Evolutionary conservation across 2,888 invertebrate genomes (phyloP).

Genomic region (Deilephila elpenor): DNA sequence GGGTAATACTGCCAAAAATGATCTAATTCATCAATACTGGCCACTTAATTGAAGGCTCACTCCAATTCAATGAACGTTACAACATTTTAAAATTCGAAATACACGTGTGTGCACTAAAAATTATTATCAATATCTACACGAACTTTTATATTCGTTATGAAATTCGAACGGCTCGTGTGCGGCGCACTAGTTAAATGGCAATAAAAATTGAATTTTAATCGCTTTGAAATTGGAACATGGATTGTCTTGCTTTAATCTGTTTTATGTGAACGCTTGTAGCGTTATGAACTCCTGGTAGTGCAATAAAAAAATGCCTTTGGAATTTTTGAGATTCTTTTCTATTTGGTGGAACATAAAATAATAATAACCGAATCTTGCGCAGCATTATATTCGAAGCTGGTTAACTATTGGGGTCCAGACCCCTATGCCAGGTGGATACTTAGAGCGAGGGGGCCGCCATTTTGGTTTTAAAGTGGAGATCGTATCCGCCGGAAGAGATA

Average conservation of each 20-base stretch:
- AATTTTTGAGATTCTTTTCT: not conserved
- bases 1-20: too few species aligned
- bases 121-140: conserved; percentile 29
- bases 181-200: conserved; percentile 15
- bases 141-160: conserved; percentile 35
- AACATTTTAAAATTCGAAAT: not conserved
- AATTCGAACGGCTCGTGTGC: conserved; percentile 16
- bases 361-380: not conserved
- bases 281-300: not conserved
- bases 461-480: conserved; percentile 52
- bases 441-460: conserved; percentile 53
- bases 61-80: not conserved
- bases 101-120: conserved; percentile 12
- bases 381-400: not conserved
- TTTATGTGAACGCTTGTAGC: not conserved
- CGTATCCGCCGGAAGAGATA: conserved; percentile 62
- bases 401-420: conserved; percentile 22
- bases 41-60: too few species aligned
- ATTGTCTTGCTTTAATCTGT: conserved; percentile 13
- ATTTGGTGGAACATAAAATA: not conserved
- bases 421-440: conserved; percentile 52
- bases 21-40: too few species aligned
- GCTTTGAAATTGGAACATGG: conserved; percentile 22
- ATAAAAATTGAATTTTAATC: conserved; percentile 22
- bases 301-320: not conserved